Conservation (phyloP, 2,797 vertebrate genomes). For the Epinephelus malabaricus region DNA sequence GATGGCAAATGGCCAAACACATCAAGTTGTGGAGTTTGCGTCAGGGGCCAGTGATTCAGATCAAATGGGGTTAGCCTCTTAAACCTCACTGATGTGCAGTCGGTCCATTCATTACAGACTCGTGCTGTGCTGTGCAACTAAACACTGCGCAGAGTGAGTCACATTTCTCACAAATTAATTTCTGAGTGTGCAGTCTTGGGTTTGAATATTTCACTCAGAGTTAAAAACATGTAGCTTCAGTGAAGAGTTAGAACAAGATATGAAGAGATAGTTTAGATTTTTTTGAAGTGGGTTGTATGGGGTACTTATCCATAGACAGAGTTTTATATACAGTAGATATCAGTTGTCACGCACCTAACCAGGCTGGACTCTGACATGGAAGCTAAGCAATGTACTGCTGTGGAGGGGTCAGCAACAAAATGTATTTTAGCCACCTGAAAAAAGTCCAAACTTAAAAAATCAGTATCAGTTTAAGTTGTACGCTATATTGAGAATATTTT, state of each 20-base stretch:
- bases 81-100: slow-evolving; percentile 8
- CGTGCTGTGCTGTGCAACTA: background rate
- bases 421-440: too few species aligned
- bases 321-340: too few species aligned
- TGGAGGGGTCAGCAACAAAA: too few species aligned
- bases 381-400: too few species aligned
- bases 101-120: background rate
- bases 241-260: background rate
- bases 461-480: too few species aligned
- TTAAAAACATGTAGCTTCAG: background rate
- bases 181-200: background rate
- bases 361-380: too few species aligned
- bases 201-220: background rate
- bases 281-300: too few species aligned
- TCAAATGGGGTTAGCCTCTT: slow-evolving; percentile 3
- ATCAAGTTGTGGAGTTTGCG: background rate
- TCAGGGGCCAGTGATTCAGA: background rate
- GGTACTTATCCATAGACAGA: too few species aligned
- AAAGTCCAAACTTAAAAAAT: too few species aligned
- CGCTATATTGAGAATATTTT: too few species aligned
- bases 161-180: background rate
- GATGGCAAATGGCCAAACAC: slow-evolving; percentile 23
- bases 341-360: too few species aligned
- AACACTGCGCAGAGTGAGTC: background rate
- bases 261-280: too few species aligned